Base-by-base conservation (phyloP, 1,140 invertebrate species). In the Trinorchestia longiramus region DNA sequence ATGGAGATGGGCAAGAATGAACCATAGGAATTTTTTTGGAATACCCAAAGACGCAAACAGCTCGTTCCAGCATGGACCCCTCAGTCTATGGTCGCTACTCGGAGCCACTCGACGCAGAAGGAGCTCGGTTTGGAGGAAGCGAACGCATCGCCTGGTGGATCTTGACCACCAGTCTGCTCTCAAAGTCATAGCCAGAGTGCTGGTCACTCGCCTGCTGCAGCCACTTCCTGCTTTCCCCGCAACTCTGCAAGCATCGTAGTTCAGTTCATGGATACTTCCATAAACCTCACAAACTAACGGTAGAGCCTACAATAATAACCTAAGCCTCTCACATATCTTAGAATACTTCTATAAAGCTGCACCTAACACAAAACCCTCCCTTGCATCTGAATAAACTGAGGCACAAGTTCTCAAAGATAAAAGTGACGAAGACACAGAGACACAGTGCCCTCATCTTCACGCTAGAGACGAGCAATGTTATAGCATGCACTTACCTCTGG, bases 121-220 rank as follows among this genome's bases (percentile, higher is more conserved):
- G 62, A 15, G 62, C 62, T 77, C 28, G 36, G 28, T 77, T 77
- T 77, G 62, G 15, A 36, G 62, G 62, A 36, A 77, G 62, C 1
- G 62, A 77, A 28, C 92, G 92, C 92, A 94, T 42, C 6, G 92
- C 92, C 40, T 94, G 92, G 36, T 94, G 92, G 36, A 94, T 94
- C 40, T 94, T 94, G 43, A 94, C 92, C 36, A 40, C 40, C 3
- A 94, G 92, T 94, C 92, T 94, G 92, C 92, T 94, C 92, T 94
- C 92, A 36, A 94, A 94, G 40, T 94, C 92, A 44, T 94, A 94
- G 43, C 92, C 92, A 40, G 92, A 94, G 44, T 94, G 43, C 44
- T 94, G 41, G 36, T 94, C 92, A 47, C 92, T 94, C 11, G 92
- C 92, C 44, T 19, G 41, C 92, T 45, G 92, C 44, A 94, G 92